Evolutionary conservation across 30 jellyfish, hydroid and myxozoan genomes (phyloP), one percentile per base, ranked within the genome.

Genomic region (Cassiopea xamachana): DNA sequence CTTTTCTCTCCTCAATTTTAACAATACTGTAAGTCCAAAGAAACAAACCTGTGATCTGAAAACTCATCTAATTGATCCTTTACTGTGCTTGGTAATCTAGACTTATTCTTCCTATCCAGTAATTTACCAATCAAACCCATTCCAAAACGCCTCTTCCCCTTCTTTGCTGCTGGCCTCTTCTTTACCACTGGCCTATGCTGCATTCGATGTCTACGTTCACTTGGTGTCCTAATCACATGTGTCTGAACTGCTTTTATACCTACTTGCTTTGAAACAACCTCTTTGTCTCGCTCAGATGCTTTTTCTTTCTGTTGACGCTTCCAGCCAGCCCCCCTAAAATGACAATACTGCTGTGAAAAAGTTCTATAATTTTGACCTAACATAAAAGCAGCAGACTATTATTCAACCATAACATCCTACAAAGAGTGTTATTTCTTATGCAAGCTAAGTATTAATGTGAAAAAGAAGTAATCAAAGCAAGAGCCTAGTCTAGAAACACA

Each of bases 151-250:
- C 98, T 83, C 77, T 88, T 95, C 86, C 81, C 81, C 46, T 71
- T 86, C 79, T 85, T 90, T 15, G 43, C 69, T 4, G 69, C 60
- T 18, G 90, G 93, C 80, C 85, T 82, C 79, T 84, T 89, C 75
- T 82, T 88, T 39, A 84, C 62, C 48, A 89, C 92, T 7, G 99
- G 98, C 75, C 90, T 84, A 50, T 74, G 90, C 85, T 91, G 95
- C 92, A 95, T 75, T 48, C 99, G 97, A 72, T 89, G 94, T 45
- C 99, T 67, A 12, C 99, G 91, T 69, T 95, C 99, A 74, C 98
- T 95, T 18, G 91, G 97, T 73, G 90, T 92, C 58, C 99, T 92
- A 46, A 89, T 76, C 73, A 80, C 81, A 48, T 87, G 95, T 5
- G 96, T 90, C 87, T 92, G 97, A 48, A 81, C 93, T 2, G 93